phyloP scores from a whole-genome alignment of 1,140 invertebrate genomes.

The Drosophila insularis region DNA sequence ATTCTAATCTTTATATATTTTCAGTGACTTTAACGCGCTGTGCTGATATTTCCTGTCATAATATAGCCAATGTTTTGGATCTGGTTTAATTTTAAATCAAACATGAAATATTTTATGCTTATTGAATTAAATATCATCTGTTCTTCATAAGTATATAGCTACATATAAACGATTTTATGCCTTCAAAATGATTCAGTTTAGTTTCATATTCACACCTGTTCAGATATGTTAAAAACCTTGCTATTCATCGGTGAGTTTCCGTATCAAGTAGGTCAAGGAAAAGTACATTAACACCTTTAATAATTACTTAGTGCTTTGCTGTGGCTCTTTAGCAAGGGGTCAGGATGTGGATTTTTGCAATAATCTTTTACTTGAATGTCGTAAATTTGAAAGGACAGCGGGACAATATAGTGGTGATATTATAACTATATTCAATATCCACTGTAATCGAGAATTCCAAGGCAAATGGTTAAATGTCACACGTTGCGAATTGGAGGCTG shows the following conservation, averaged over 20 bases:
- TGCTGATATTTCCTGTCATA: constrained; percentile 37
- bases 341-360: constrained; percentile 20
- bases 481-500: constrained; percentile 27
- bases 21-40: constrained; percentile 24
- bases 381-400: constrained; percentile 14
- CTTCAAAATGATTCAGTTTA: constrained; percentile 7
- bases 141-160: neutral
- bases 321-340: neutral
- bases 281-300: neutral
- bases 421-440: constrained; percentile 3
- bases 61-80: constrained; percentile 23
- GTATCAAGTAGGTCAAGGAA: neutral
- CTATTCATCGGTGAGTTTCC: constrained; percentile 24
- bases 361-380: constrained; percentile 29
- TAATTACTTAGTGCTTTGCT: neutral
- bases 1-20: neutral
- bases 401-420: constrained; percentile 20
- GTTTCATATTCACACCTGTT: neutral
- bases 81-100: constrained; percentile 1
- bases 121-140: neutral
- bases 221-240: constrained; percentile 16
- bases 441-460: constrained; percentile 24
- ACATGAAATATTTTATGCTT: neutral
- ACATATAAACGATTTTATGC: neutral
- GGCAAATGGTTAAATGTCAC: constrained; percentile 28